phyloP scores from a whole-genome alignment of 2,888 invertebrate genomes.

The Limnephilus lunatus region DNA sequence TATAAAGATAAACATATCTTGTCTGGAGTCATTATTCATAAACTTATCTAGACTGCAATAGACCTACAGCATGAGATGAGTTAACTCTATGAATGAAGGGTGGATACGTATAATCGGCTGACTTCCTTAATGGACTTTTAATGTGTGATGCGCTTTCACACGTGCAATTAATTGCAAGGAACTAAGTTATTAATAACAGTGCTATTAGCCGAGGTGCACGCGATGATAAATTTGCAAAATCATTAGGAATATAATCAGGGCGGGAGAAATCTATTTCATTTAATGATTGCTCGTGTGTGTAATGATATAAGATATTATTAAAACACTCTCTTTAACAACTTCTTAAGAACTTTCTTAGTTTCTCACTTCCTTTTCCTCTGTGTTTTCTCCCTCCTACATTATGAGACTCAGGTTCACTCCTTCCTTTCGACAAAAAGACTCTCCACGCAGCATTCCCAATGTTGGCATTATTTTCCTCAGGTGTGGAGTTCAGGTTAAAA shows the following conservation, averaged over 20 bases:
- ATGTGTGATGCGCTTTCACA: slow-evolving; percentile 16
- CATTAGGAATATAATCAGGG: not conserved
- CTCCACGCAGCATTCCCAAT: too few relatives aligned
- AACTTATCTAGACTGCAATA: not conserved
- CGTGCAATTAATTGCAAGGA: not conserved
- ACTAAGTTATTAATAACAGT: not conserved
- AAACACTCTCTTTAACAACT: not conserved
- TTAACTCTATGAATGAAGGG: not conserved
- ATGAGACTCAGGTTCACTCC: too few relatives aligned
- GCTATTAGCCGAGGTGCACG: not conserved
- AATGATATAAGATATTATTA: not conserved
- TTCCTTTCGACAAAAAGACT: too few relatives aligned
- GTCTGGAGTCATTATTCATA: not conserved
- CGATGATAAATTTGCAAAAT: not conserved
- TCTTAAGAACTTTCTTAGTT: too few relatives aligned
- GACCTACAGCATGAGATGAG: not conserved
- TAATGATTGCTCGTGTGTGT: not conserved
- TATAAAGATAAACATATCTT: not conserved
- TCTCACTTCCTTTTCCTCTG: too few relatives aligned
- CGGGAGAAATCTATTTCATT: not conserved
- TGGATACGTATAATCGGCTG: not conserved
- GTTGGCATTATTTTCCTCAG: too few relatives aligned
- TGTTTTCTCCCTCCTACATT: too few relatives aligned
- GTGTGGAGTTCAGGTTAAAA: too few relatives aligned
- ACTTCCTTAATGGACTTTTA: slow-evolving; percentile 22